Evolutionary conservation across 2,888 invertebrate species (phyloP).

Genomic region (Melieria crassipennis): DNA sequence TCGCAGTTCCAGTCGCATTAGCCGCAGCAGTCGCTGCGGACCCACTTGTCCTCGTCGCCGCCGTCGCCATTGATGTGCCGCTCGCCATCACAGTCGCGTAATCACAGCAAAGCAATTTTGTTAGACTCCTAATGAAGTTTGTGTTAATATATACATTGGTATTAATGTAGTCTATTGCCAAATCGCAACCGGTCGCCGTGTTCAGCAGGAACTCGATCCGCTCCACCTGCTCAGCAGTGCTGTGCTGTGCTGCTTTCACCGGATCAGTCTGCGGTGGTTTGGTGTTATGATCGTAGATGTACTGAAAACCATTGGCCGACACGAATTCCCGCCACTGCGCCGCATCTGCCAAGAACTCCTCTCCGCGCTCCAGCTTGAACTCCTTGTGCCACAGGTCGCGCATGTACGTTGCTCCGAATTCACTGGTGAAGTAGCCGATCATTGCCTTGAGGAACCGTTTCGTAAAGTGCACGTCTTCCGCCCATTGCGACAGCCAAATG

Average conservation of each 20-base stretch:
- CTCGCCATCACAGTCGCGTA: conserved; percentile 53
- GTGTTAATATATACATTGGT: conserved; percentile 61
- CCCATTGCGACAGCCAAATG: conserved; percentile 57
- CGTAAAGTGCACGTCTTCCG: conserved; percentile 43
- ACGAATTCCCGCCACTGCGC: conserved; percentile 53
- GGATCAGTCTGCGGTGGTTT: conserved; percentile 36
- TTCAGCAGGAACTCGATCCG: conserved; percentile 55
- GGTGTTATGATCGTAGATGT: conserved; percentile 49
- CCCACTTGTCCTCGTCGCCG: conserved; percentile 13
- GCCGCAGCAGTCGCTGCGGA: conserved; percentile 26
- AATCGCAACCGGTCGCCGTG: conserved; percentile 50
- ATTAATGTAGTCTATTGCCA: conserved; percentile 62
- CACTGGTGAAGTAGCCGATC: conserved; percentile 56
- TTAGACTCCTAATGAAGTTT: conserved; percentile 56
- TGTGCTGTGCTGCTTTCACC: conserved; percentile 38
- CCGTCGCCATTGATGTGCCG: conserved; percentile 11
- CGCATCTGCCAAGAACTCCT: conserved; percentile 50
- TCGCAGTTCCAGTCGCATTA: neutral
- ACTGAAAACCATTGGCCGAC: conserved; percentile 51
- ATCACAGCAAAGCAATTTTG: conserved; percentile 62
- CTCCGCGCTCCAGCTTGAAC: conserved; percentile 54
- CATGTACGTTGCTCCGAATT: conserved; percentile 58
- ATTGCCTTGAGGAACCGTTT: conserved; percentile 56
- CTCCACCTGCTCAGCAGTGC: conserved; percentile 52
- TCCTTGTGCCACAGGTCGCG: conserved; percentile 57